These are phyloP conservation scores for Scyliorhinus canicula DNA, from an alignment of 2,797 vertebrate genomes.

Conservation along the genomic window DNA sequence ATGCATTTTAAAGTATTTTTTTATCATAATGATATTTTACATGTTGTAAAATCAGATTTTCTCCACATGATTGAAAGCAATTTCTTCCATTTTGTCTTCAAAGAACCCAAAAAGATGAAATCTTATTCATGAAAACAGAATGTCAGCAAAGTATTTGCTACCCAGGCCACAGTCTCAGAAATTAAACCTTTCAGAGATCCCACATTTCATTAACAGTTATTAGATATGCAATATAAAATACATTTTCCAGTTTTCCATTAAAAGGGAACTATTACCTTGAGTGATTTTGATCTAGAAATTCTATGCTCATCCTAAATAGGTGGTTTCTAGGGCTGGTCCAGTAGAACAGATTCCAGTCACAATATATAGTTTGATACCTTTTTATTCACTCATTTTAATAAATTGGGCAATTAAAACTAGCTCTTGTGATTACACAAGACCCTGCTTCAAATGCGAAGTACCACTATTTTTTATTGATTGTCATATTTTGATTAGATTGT, in stretches of 20 bases:
- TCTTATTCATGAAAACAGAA: not conserved
- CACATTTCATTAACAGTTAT: not conserved
- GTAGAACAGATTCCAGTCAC: not conserved
- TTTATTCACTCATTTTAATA: not conserved
- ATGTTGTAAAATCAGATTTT: slow-evolving; percentile 5
- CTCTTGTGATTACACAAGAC: not conserved
- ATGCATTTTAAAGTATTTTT: not conserved
- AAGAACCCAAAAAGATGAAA: not conserved
- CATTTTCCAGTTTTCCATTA: not conserved
- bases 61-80: not conserved
- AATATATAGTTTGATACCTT: not conserved
- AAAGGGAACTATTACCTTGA: not conserved
- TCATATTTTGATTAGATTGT: not conserved
- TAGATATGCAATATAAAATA: not conserved
- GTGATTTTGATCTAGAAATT: not conserved
- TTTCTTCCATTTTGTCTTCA: not conserved
- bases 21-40: not conserved
- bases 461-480: not conserved
- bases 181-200: not conserved
- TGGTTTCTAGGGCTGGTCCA: not conserved
- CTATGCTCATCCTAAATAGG: not conserved
- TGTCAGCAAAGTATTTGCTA: not conserved
- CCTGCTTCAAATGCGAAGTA: not conserved
- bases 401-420: not conserved
- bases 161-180: not conserved